Evolutionary conservation across 2,113 vertebrate genomes (phyloP).

Genomic region (Boleophthalmus pectinirostris): DNA sequence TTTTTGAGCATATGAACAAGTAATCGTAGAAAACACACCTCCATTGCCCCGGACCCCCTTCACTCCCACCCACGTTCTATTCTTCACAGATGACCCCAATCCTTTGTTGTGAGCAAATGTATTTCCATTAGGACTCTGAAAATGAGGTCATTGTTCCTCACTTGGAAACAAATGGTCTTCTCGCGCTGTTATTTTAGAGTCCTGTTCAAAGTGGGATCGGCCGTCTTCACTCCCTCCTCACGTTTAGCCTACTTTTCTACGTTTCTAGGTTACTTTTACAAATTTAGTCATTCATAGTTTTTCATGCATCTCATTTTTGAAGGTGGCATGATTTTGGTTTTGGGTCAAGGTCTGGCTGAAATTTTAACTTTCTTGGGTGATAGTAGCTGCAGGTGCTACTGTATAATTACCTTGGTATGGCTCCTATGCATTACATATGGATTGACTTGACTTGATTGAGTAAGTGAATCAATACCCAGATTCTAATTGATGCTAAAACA

Average conservation of each 20-base stretch:
- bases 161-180: slow-evolving; percentile 50
- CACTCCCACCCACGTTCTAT: slow-evolving; percentile 51
- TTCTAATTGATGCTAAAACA: too few species aligned
- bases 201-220: slow-evolving; percentile 33
- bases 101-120: slow-evolving; percentile 58
- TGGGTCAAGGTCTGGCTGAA: slow-evolving; percentile 9
- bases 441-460: too few species aligned
- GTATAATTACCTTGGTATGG: too few species aligned
- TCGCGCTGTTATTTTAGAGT: slow-evolving; percentile 43
- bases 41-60: slow-evolving; percentile 31
- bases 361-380: neutral
- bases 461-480: too few species aligned
- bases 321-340: neutral
- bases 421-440: too few species aligned
- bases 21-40: slow-evolving; percentile 52
- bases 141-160: slow-evolving; percentile 60
- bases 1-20: slow-evolving; percentile 49
- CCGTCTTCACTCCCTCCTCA: slow-evolving; percentile 16
- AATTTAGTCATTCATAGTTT: slow-evolving; percentile 5
- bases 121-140: slow-evolving; percentile 57
- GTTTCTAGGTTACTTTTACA: slow-evolving; percentile 12
- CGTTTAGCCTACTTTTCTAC: slow-evolving; percentile 33
- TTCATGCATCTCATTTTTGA: neutral
- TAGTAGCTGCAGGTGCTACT: neutral
- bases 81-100: slow-evolving; percentile 55